phyloP scores from a whole-genome alignment of 2,888 invertebrate species.

The Hydriomena furcata region DNA sequence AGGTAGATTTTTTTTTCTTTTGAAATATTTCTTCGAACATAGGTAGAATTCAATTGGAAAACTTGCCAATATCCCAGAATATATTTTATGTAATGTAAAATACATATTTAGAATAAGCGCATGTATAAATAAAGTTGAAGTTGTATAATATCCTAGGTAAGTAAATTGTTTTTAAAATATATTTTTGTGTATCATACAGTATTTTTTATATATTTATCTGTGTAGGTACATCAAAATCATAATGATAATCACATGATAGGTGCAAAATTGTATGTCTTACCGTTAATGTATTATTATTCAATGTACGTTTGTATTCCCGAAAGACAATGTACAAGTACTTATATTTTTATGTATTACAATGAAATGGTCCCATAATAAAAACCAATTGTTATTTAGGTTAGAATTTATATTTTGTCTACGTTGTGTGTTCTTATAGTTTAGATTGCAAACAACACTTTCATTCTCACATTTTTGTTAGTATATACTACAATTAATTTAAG shows the following conservation, averaged over 20 bases:
- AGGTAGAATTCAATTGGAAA: conserved; percentile 1
- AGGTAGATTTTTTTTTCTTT: not conserved
- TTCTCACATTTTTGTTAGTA: not conserved
- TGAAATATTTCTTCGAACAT: not conserved
- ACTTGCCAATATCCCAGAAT: conserved; percentile 14
- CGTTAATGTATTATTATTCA: conserved; percentile 27
- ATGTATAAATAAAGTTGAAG: conserved; percentile 17
- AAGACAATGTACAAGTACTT: conserved; percentile 28
- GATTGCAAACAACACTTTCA: not conserved
- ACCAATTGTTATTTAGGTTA: not conserved
- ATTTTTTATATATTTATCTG: not conserved
- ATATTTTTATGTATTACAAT: conserved; percentile 1
- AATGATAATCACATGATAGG: not conserved
- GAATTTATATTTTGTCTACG: not conserved
- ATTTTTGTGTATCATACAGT: too few relatives aligned
- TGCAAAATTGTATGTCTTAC: not conserved
- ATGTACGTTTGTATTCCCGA: conserved; percentile 17
- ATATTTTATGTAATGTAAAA: not conserved
- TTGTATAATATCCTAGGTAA: conserved; percentile 10
- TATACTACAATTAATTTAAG: conserved; percentile 1
- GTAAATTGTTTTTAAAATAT: too few relatives aligned
- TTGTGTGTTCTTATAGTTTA: not conserved
- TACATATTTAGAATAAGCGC: not conserved
- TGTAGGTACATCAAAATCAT: not conserved
- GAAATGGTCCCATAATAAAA: not conserved